Evolutionary conservation across 2,113 vertebrate genomes (phyloP).

Genomic region (Odobenus rosmarus): DNA sequence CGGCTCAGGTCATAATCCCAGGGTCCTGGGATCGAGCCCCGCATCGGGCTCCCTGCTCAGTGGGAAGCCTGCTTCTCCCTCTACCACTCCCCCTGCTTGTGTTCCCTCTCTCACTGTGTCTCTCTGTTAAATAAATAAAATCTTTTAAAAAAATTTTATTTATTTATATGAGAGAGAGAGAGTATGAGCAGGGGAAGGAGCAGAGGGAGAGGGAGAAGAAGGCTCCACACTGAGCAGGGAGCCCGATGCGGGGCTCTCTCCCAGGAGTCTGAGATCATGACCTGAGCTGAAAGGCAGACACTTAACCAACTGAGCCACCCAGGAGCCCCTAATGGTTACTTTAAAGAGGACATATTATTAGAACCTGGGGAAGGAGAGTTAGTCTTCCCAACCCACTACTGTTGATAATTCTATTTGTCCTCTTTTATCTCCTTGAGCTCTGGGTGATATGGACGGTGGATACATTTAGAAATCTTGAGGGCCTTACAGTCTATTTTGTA

Average conservation of each 20-base stretch:
- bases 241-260: background rate
- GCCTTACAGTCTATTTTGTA: background rate
- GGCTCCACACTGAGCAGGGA: background rate
- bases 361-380: background rate
- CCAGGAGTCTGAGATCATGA: background rate
- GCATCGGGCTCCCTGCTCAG: too few relatives aligned
- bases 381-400: background rate
- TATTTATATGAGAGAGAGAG: background rate
- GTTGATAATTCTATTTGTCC: constrained; percentile 33
- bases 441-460: background rate
- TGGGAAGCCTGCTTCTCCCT: too few relatives aligned
- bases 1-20: too few relatives aligned
- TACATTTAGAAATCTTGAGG: constrained; percentile 2
- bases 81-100: too few relatives aligned
- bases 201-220: background rate
- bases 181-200: background rate
- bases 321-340: background rate
- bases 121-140: too few relatives aligned
- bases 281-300: background rate
- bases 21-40: too few relatives aligned
- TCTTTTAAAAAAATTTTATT: background rate
- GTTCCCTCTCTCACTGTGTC: too few relatives aligned
- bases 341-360: background rate
- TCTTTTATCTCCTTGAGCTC: background rate
- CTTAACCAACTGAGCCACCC: background rate